phyloP scores from a whole-genome alignment of 2,888 invertebrate species.

The Melangyna quadrimaculata region DNA sequence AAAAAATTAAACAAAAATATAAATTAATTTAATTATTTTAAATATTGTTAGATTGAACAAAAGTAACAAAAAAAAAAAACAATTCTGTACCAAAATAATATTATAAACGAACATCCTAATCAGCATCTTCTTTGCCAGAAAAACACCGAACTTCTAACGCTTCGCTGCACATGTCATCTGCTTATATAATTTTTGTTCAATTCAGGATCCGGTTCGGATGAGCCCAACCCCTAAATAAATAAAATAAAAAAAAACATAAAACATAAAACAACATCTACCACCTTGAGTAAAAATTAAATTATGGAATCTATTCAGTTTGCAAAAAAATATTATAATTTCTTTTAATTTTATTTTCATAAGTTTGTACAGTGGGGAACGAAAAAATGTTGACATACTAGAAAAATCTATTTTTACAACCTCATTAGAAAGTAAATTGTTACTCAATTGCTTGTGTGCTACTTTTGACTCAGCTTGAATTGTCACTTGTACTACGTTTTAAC shows the following conservation, averaged over 20 bases:
- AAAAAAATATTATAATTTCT: slow-evolving; percentile 48
- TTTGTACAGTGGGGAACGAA: slow-evolving; percentile 1
- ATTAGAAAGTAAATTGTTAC: no score
- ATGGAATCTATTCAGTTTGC: slow-evolving; percentile 14
- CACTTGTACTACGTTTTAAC: no score
- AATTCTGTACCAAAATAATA: slow-evolving; percentile 58
- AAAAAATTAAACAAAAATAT: background rate
- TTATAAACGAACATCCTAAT: slow-evolving; percentile 47
- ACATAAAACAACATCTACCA: slow-evolving; percentile 30
- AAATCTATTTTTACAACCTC: background rate
- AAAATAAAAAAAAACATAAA: slow-evolving; percentile 26
- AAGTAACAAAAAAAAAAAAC: background rate
- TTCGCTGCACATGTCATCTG: slow-evolving; percentile 51
- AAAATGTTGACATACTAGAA: background rate
- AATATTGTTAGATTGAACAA: background rate
- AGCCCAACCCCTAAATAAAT: slow-evolving; percentile 59
- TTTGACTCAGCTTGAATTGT: no score
- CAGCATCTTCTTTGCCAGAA: slow-evolving; percentile 61
- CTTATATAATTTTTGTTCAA: slow-evolving; percentile 50
- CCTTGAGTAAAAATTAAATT: slow-evolving; percentile 25
- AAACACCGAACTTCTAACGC: slow-evolving; percentile 65
- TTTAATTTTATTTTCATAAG: slow-evolving; percentile 21
- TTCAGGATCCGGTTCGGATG: slow-evolving; percentile 65
- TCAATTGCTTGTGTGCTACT: no score
- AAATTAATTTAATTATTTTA: background rate